Evolutionary conservation across 1,140 invertebrate species (phyloP), one percentile per base, ranked within the genome.

Genomic region (Phocides pigmalion): DNA sequence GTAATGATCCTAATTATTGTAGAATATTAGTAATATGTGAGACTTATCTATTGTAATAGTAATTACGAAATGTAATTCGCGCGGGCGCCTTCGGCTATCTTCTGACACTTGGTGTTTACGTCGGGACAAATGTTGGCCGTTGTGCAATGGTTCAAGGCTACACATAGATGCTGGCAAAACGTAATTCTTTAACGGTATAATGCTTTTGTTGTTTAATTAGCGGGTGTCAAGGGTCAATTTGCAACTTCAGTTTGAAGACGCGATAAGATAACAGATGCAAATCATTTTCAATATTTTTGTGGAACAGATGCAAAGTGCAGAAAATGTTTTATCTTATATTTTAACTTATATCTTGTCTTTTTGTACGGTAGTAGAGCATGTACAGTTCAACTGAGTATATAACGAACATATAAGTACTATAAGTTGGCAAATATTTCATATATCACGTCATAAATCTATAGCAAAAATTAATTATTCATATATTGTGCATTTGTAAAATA

Each of bases 101-200:
- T 14, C 53, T 37, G 41, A 68, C 54, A 68, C 66, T 67, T 76
- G 66, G 71, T 68, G 68, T 50, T 62, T 44, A 32, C 54, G 54
- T 61, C 59, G 56, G 70, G 70, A 72, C 75, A 81, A 83, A 83
- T 79, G 81, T 68, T 74, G 68, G 35, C 6, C 39, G 49, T 80
- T 83, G 69, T 75, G 79, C 75, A 80, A 80, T 68, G 66, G 81
- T 77, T 83, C 81, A 83, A 83, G 81, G 81, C 73, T 81, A 75
- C 64, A 62, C 51, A 47, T 37, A 72, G 53, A 56, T 54, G 37
- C 20, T 66, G 62, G 51, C 44, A 8, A 56, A 42, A 56, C 39
- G 39, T 42, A 39, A 42, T 16, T 42, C 37, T 54, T 54, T 54
- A 35, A 15, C 14, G 32, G 25, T 32, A 50, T 62, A 56, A 12